Conservation (phyloP, 1,140 invertebrate genomes). For the Amyelois transitella region DNA sequence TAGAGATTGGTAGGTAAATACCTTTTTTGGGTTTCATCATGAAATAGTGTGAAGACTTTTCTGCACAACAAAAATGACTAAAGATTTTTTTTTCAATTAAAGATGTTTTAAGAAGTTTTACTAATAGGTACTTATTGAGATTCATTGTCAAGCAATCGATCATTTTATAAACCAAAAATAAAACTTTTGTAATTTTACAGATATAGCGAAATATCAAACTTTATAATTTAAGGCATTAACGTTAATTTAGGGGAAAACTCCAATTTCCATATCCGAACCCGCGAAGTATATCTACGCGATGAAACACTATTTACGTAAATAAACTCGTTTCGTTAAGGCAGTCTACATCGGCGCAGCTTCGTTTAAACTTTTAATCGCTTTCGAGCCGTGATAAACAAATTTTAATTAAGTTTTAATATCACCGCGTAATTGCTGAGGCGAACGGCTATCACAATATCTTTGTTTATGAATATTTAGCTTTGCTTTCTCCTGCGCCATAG, state of each 20-base stretch:
- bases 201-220: neutral
- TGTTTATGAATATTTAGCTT: conserved; percentile 59
- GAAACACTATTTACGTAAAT: conserved; percentile 56
- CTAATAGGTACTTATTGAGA: no score
- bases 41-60: no score
- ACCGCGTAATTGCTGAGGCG: conserved; percentile 66
- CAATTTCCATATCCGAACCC: conserved; percentile 7
- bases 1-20: no score
- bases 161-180: no score
- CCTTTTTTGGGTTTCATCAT: no score
- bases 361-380: conserved; percentile 74
- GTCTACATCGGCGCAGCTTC: conserved; percentile 60
- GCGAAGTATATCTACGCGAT: conserved; percentile 19
- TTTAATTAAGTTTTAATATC: conserved; percentile 74
- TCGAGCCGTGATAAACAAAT: conserved; percentile 71
- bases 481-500: conserved; percentile 4
- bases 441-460: conserved; percentile 60
- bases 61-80: no score
- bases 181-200: neutral
- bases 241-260: conserved; percentile 1
- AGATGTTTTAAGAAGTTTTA: no score
- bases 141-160: no score
- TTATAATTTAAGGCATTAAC: neutral
- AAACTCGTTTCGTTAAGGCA: conserved; percentile 63
- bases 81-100: no score